These are phyloP conservation scores for Luidia sarsii DNA, from an alignment of 53 echinoderm and acorn worm genomes.

Conservation along the genomic window DNA sequence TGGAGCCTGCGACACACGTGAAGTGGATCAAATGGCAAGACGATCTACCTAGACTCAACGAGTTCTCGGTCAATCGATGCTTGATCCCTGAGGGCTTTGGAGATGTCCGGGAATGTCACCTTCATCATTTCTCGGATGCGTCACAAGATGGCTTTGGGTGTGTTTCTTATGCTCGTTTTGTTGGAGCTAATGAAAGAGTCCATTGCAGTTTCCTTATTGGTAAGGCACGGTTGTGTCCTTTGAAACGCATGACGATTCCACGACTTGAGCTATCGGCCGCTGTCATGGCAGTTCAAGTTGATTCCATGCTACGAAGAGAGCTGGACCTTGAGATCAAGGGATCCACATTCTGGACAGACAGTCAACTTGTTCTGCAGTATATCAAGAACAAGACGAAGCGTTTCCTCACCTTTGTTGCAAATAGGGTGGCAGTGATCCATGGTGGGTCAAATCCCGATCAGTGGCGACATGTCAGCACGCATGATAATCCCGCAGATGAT, in stretches of 20 bases:
- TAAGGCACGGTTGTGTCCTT: slow-evolving; percentile 29
- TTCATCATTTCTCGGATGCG: slow-evolving; percentile 63
- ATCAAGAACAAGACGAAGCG: slow-evolving; percentile 37
- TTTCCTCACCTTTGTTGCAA: slow-evolving; percentile 56
- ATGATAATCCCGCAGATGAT: slow-evolving; percentile 41
- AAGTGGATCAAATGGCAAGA: slow-evolving; percentile 33
- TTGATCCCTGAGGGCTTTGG: slow-evolving; percentile 20
- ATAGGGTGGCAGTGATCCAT: slow-evolving; percentile 54
- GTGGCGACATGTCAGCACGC: slow-evolving; percentile 41
- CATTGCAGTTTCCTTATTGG: slow-evolving; percentile 41
- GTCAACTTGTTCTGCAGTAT: slow-evolving; percentile 39
- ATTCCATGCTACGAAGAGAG: slow-evolving; percentile 22
- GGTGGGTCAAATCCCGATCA: slow-evolving; percentile 25
- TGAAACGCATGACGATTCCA: slow-evolving; percentile 56
- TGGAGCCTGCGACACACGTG: background rate
- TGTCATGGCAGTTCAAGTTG: slow-evolving; percentile 30
- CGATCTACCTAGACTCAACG: slow-evolving; percentile 1
- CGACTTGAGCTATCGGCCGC: slow-evolving; percentile 62
- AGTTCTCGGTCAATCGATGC: slow-evolving; percentile 37
- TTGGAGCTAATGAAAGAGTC: background rate
- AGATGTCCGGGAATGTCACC: background rate
- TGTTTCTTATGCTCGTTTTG: slow-evolving; percentile 41
- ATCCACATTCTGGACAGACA: slow-evolving; percentile 54
- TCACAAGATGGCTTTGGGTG: slow-evolving; percentile 41
- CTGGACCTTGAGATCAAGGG: background rate